Evolutionary conservation across 2,888 invertebrate species (phyloP), one percentile per base, ranked within the genome.

Genomic region (Cephus pygmeus): DNA sequence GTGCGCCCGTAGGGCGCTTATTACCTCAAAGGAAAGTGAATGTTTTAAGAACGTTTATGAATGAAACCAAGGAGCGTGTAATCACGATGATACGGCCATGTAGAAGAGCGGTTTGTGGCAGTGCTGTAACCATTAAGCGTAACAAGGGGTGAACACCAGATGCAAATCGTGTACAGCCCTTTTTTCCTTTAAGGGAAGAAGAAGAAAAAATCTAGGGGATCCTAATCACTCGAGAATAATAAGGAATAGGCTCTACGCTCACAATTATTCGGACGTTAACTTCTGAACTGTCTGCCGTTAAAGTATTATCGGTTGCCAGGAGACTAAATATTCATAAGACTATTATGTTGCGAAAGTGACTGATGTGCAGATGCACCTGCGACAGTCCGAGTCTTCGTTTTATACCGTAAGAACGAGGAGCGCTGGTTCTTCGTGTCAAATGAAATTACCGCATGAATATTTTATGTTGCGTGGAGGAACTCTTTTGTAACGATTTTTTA

Each of bases 401-500:
- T 23, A 9, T 56, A 56, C 23, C 23, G 56, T 56, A 56, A 2
- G 23, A 56, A 0, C 23, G 56, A 9, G 56, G 9, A 56, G 23
- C 2, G 23, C 23, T 56, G 56, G 56, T 0, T 23, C 56, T 56
- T 56, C 56, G 56, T 56, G 56, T 23, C 56, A 56, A 56, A 56
- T 23, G 6, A 56, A 56, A 56, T 81, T 77, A 79, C 82, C 81
- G 81, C 79, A 23, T 73, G 75, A 83, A 86, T 81, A 85, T 81
- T 88, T 88, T 84, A 86, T 85, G 87, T 82, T 81, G 82, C 87
- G 85, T 87, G 85, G 86, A 84, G 73, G 6, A 71, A 71, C 76
- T 36, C 69, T 75, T 31, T 75, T n/a, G 75, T 75, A 69, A 75
- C 35, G 36, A 75, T 75, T 30, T 56, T 34, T 34, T 77, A 30